Evolutionary conservation across 2,113 vertebrate species (phyloP), one percentile per base, ranked within the genome.

Genomic region (Danionella cerebrum): DNA sequence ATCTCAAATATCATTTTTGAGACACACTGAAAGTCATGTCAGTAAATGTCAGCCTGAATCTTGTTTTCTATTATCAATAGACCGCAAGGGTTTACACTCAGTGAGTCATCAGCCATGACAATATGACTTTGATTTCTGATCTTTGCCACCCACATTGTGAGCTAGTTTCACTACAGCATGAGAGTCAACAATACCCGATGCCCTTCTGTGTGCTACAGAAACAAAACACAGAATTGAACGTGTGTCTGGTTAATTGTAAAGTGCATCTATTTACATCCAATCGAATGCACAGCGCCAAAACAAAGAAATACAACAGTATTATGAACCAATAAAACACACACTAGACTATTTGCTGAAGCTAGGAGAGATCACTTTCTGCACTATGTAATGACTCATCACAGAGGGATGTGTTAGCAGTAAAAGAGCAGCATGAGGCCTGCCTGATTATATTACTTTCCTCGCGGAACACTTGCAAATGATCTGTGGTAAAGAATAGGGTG

Each of bases 301-400:
- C n/a, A n/a, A n/a, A n/a, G n/a, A n/a, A n/a, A n/a, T n/a, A n/a
- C n/a, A n/a, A n/a, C n/a, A n/a, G n/a, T 45, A 45, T 19, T 29
- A 16, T 19, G 22, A 6, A 60, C 31, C 14, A 44, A 25, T 58
- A 27, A 29, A 29, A 25, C 44, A 16, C 25, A 44, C 29, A 60
- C 4, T 19, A 8, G n/a, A 10, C 5, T 27, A 45, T 45, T 60
- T 59, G 2, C 38, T 41, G 27, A 42, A 42, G 55, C 55, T 12
- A 42, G 10, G 12, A 24, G 3, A 42, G 22, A 60, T 45, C 57
- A 60, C 38, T 60, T 60, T 60, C 2, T 1, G 14, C n/a, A 31
- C 39, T 44, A 44, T 44, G 31, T 60, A 21, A 3, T 60, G 57
- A 60, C 39, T 60, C 57, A 44, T 44, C 57, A 60, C 5, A 53